Conservation (phyloP, 1,140 invertebrate species). For the Aethina tumida region DNA sequence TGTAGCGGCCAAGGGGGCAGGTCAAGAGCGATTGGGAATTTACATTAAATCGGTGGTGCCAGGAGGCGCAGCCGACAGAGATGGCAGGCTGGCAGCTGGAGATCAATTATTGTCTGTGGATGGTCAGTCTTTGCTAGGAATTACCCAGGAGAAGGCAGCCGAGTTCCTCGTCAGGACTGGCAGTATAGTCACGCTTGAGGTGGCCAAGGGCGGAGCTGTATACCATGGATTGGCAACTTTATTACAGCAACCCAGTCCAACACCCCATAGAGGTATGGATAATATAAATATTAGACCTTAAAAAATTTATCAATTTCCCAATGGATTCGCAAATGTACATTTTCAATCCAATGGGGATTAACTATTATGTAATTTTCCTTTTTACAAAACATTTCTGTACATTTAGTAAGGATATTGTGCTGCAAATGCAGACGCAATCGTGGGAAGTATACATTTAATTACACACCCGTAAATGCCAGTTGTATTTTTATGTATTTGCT, state of each 20-base stretch:
- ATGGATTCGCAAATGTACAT: too few species aligned
- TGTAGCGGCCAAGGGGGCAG: conserved; percentile 84
- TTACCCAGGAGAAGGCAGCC: conserved; percentile 94
- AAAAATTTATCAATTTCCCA: conserved; percentile 1
- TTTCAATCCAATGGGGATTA: too few species aligned
- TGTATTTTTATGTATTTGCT: too few species aligned
- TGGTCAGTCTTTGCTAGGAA: conserved; percentile 84
- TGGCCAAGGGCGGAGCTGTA: conserved; percentile 94
- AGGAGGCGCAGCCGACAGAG: conserved; percentile 89
- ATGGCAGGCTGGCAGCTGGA: conserved; percentile 88
- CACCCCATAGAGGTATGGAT: conserved; percentile 67
- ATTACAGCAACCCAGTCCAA: conserved; percentile 80
- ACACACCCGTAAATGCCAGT: background rate
- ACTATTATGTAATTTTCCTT: background rate
- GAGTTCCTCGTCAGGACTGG: conserved; percentile 92
- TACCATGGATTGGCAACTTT: conserved; percentile 92
- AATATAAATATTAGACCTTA: conserved; percentile 24
- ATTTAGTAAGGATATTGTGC: background rate
- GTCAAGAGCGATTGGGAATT: conserved; percentile 86
- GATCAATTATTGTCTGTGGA: conserved; percentile 97
- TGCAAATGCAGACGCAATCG: background rate
- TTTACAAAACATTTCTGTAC: background rate
- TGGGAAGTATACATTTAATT: conserved; percentile 2
- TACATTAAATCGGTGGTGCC: conserved; percentile 97
- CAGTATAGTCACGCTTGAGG: conserved; percentile 85